Conservation (phyloP, 2,113 vertebrate genomes). For the Scomber scombrus region DNA sequence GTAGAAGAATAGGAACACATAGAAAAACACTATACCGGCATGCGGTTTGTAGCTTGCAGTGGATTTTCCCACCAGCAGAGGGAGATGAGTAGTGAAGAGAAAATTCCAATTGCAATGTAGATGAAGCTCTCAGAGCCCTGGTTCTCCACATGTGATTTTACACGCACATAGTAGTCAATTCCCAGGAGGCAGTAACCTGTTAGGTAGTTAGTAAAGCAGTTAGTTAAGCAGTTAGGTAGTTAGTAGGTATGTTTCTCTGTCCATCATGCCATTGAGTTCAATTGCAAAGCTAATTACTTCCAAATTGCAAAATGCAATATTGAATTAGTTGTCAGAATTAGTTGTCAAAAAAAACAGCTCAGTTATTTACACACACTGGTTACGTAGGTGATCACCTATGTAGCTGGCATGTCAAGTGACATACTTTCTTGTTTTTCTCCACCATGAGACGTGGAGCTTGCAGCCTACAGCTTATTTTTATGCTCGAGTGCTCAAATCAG, state of each 20-base stretch:
- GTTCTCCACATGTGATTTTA: conserved; percentile 51
- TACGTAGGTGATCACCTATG: too few species aligned
- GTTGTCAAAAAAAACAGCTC: too few species aligned
- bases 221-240: not conserved
- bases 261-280: not conserved
- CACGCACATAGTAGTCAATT: conserved; percentile 80
- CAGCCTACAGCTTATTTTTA: not conserved
- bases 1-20: not conserved
- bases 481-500: conserved; percentile 9
- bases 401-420: too few species aligned
- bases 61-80: conserved; percentile 88
- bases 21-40: conserved; percentile 60
- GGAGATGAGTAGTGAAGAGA: conserved; percentile 80
- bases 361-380: too few species aligned
- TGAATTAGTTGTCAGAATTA: not conserved
- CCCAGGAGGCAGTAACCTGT: conserved; percentile 81
- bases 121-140: conserved; percentile 18
- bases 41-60: conserved; percentile 78
- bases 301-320: too few species aligned
- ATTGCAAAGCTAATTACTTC: not conserved
- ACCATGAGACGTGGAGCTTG: not conserved
- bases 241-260: not conserved
- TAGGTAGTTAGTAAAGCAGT: conserved; percentile 6
- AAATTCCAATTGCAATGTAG: conserved; percentile 80
- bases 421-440: not conserved